A percentile compares a stretch with the other conserved stretches of the same genome.
Conservation (phyloP, 23 tunicate genomes). For the Ciona savignyi region DNA sequence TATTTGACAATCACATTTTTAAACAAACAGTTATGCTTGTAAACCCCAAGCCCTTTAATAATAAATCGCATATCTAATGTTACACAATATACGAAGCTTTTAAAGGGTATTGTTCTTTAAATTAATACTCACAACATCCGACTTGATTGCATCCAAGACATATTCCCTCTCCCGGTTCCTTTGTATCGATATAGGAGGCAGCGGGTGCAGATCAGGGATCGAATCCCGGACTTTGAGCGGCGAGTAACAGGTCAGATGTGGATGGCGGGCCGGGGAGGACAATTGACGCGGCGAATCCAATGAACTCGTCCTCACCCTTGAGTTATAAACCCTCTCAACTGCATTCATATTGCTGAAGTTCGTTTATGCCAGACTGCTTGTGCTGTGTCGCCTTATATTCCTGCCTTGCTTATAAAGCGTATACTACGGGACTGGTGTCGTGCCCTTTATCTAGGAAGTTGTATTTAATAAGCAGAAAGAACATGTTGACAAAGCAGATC, state of each 20-base stretch:
- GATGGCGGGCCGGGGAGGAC: conserved; percentile 23
- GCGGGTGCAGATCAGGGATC: conserved; percentile 48
- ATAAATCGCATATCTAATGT: neutral
- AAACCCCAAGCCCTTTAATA: neutral
- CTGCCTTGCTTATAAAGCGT: too few species aligned
- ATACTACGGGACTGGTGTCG: too few species aligned
- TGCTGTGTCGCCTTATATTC: too few species aligned
- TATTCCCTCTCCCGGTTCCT: conserved; percentile 45
- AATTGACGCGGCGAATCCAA: too few species aligned
- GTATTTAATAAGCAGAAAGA: too few species aligned
- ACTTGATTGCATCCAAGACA: conserved; percentile 60
- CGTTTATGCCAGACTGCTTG: neutral
- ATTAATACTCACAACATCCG: conserved; percentile 49
- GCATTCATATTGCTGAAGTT: neutral
- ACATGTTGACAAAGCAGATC: too few species aligned
- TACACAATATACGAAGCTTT: too few species aligned
- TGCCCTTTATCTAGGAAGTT: too few species aligned
- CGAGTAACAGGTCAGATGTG: conserved; percentile 71
- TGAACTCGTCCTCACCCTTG: conserved; percentile 3
- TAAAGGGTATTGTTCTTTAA: neutral
- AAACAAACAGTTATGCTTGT: neutral
- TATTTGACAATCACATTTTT: too few species aligned
- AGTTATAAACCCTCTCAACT: conserved; percentile 33
- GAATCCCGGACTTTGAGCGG: conserved; percentile 67
- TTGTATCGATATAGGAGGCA: conserved; percentile 48